Evolutionary conservation across 1,140 invertebrate genomes (phyloP).

Genomic region (Apis laboriosa): DNA sequence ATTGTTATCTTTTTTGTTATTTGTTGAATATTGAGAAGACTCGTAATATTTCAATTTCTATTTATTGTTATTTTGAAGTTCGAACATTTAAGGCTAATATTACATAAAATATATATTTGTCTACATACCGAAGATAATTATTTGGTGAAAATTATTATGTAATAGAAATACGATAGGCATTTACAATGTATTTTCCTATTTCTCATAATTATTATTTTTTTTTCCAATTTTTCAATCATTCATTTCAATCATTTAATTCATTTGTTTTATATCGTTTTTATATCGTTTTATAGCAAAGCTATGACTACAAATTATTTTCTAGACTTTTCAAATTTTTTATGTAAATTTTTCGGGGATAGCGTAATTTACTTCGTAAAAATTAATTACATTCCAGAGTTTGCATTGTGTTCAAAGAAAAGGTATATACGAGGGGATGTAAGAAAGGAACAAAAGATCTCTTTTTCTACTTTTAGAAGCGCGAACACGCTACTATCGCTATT

Average conservation of each 20-base stretch:
- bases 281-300: background rate
- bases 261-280: no score
- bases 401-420: background rate
- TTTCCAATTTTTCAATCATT: background rate
- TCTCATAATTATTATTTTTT: background rate
- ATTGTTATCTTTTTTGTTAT: background rate
- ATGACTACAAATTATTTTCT: background rate
- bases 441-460: background rate
- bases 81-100: constrained; percentile 3
- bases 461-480: background rate
- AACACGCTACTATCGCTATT: background rate
- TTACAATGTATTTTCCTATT: background rate
- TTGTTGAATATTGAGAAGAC: background rate
- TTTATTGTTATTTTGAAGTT: constrained; percentile 22
- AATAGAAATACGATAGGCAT: background rate
- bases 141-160: background rate
- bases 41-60: background rate
- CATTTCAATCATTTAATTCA: no score
- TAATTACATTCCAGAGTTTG: constrained; percentile 15
- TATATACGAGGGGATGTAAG: background rate
- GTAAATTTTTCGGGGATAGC: background rate
- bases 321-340: background rate
- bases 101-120: constrained; percentile 32
- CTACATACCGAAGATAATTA: constrained; percentile 13
- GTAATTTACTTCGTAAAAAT: constrained; percentile 1